Percentiles rank a stretch among this genome's conserved stretches.
phyloP scores from a whole-genome alignment of 2,797 vertebrate genomes.

The Sebastiscus tertius region DNA sequence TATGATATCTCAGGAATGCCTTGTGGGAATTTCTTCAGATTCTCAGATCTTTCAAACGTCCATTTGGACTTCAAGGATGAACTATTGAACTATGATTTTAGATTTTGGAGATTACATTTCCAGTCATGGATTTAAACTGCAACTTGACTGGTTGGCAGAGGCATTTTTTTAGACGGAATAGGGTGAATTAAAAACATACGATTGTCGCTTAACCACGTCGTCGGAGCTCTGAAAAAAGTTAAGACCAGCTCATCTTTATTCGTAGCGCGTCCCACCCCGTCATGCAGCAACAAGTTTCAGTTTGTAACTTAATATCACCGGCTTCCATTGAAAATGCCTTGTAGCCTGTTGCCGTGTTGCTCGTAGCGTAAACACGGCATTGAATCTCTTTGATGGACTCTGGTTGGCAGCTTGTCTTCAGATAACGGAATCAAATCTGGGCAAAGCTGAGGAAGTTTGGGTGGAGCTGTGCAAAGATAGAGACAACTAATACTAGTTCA shows the following conservation, averaged over 20 bases:
- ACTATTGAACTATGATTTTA: no score
- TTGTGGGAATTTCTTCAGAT: no score
- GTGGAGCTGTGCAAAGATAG: neutral
- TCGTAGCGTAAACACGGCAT: no score
- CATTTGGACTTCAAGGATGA: no score
- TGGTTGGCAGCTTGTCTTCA: neutral
- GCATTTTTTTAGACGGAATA: neutral
- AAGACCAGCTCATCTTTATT: neutral
- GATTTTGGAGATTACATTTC: no score
- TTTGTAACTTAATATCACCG: neutral
- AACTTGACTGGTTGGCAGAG: neutral
- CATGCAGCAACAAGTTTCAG: neutral
- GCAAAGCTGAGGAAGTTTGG: neutral
- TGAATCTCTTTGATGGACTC: neutral
- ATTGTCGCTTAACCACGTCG: no score
- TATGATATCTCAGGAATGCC: no score
- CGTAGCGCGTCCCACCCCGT: neutral
- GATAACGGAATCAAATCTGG: neutral
- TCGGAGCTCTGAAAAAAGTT: neutral
- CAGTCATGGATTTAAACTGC: no score
- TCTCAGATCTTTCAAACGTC: no score
- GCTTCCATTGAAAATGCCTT: neutral
- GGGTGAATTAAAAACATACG: no score
- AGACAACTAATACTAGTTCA: neutral
- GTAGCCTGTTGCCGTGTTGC: neutral